A percentile compares a stretch with the other conserved stretches of the same genome.
Conservation (phyloP, 2,113 vertebrate genomes). For the Bagarius yarrelli region DNA sequence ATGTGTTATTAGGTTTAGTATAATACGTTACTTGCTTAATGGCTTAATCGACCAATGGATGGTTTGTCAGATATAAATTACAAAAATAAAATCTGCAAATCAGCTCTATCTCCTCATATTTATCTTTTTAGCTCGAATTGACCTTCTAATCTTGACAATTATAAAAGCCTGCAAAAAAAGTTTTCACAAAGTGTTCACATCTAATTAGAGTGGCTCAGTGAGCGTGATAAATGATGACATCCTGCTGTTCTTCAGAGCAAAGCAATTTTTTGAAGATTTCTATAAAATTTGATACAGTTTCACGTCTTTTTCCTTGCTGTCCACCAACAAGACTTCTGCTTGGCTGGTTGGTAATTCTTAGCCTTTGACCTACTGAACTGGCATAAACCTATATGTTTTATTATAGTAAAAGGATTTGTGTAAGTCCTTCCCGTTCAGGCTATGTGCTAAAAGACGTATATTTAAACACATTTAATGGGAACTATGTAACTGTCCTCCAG, state of each 20-base stretch:
- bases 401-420: neutral
- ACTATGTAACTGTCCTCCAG: neutral
- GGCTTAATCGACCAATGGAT: no score
- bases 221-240: neutral
- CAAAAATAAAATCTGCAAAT: neutral
- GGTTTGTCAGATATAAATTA: neutral
- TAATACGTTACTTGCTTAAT: no score
- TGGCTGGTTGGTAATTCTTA: neutral
- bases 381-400: neutral
- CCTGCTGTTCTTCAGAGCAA: neutral
- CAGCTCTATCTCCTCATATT: neutral
- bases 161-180: slow-evolving; percentile 12
- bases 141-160: slow-evolving; percentile 8
- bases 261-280: neutral
- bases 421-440: neutral
- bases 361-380: neutral
- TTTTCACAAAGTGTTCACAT: neutral
- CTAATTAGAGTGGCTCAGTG: slow-evolving; percentile 4
- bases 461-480: neutral
- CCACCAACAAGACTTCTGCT: no score
- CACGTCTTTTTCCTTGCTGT: neutral
- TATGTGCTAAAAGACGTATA: neutral
- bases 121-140: neutral
- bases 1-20: no score
- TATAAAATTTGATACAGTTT: neutral